Base-by-base conservation (phyloP, 2,113 vertebrate genomes). In the Pagrus major region DNA sequence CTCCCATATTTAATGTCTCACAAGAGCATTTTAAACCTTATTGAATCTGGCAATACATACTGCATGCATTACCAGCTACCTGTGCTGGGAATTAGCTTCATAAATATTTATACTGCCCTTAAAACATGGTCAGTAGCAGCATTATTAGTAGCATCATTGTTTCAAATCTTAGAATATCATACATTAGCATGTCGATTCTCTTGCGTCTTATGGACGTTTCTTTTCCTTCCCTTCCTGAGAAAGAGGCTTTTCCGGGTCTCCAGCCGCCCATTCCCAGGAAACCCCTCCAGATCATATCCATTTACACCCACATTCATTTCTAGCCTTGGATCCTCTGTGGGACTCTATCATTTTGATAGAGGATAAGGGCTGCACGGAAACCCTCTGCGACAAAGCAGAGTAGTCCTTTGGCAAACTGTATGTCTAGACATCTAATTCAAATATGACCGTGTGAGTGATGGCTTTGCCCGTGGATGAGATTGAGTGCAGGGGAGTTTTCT, bases 391-490 rank as follows among this genome's bases (percentile, higher is more conserved):
- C 76, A 81, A 90, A 86, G 83, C 79, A 77, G 75, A 84, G 69
- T 31, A 73, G 79, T 87, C 81, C 85, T 84, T 88, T 90, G 89
- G 87, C 88, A 93, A 92, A 92, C 90, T 81, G 69, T 84, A 78
- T 88, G 90, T 92, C 92, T 90, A 92, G 92, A 93, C 93, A 89
- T 86, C 91, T 81, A 87, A 91, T 92, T 91, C 85, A 91, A 88
- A 92, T 88, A 89, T 92, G 88, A 89, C 80, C n/a, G 42, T 41
- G 71, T 90, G 91, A 93, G 84, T 90, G 91, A 92, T 92, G 89
- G 91, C 85, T 86, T 86, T 81, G 82, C 76, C 86, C 33, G 54
- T 89, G 84, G 84, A 92, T 73, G 84, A 91, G 88, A 90, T 85
- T 81, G 86, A 86, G 76, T 83, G 79, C 60, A 66, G 64, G 35